Conservation (phyloP, 2,797 vertebrate genomes). For the Ctenopoma kingsleyae region DNA sequence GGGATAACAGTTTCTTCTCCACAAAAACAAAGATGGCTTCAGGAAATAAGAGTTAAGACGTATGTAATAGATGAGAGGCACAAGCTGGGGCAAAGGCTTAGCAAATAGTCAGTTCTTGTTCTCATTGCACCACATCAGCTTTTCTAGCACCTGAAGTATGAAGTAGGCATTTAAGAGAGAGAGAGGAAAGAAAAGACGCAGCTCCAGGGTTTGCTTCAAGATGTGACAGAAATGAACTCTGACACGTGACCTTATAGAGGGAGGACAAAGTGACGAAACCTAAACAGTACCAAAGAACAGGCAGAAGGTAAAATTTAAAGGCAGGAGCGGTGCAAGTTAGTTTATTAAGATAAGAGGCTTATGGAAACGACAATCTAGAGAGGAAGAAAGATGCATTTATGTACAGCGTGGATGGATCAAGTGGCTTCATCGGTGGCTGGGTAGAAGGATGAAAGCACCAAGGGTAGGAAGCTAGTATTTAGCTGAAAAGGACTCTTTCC, state of each 20-base stretch:
- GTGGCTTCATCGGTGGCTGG: background rate
- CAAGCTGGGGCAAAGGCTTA: too few relatives aligned
- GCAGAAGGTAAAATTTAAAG: conserved; percentile 14
- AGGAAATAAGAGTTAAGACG: too few relatives aligned
- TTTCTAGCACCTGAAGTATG: conserved; percentile 4
- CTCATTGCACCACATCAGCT: background rate
- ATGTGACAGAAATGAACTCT: conserved; percentile 45
- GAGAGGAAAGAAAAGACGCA: background rate
- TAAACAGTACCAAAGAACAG: background rate
- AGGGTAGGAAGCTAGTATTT: background rate
- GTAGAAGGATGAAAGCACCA: background rate
- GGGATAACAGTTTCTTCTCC: too few relatives aligned
- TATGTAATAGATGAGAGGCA: too few relatives aligned
- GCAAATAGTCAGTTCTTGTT: background rate
- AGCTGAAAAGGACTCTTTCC: too few relatives aligned
- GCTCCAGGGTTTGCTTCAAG: conserved; percentile 37
- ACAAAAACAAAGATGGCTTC: too few relatives aligned
- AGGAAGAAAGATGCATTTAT: background rate
- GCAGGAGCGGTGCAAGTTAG: background rate
- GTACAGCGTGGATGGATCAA: background rate
- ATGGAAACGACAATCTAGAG: background rate
- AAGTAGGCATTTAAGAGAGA: conserved; percentile 6
- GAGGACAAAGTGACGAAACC: conserved; percentile 7
- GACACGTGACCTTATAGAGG: conserved; percentile 24
- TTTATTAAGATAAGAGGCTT: background rate